Conservation (phyloP, 2,888 invertebrate species). For the Drosophila parthenogenetica region DNA sequence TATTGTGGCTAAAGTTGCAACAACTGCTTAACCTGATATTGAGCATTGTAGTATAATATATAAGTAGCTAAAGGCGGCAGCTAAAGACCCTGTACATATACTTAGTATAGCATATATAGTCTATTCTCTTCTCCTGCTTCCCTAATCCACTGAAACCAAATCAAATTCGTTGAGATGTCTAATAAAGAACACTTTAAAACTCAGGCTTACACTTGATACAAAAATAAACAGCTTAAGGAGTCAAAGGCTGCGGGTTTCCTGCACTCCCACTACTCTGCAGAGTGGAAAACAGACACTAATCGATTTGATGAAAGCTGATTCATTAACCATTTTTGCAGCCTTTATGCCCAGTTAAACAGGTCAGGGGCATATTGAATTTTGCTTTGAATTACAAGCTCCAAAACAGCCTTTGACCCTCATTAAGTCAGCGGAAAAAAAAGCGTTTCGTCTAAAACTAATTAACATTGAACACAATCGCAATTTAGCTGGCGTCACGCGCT, state of each 20-base stretch:
- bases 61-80: neutral
- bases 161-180: neutral
- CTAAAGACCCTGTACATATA: neutral
- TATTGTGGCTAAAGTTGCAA: constrained; percentile 6
- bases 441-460: constrained; percentile 7
- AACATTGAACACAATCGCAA: neutral
- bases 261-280: neutral
- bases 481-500: constrained; percentile 1
- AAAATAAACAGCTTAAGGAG: neutral
- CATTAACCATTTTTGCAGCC: constrained; percentile 11
- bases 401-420: constrained; percentile 16
- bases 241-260: neutral
- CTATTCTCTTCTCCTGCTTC: too few species aligned
- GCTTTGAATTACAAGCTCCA: constrained; percentile 6
- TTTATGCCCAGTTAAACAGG: constrained; percentile 2
- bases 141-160: neutral
- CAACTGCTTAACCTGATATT: constrained; percentile 16
- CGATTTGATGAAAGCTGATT: constrained; percentile 5
- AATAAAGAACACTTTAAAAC: neutral
- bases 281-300: constrained; percentile 9
- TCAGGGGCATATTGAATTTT: neutral
- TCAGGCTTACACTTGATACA: neutral
- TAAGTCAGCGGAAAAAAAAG: constrained; percentile 8
- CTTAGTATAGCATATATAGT: too few species aligned
- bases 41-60: constrained; percentile 5